Conservation (phyloP, 2,113 vertebrate species). For the Lichenostomus cassidix region DNA sequence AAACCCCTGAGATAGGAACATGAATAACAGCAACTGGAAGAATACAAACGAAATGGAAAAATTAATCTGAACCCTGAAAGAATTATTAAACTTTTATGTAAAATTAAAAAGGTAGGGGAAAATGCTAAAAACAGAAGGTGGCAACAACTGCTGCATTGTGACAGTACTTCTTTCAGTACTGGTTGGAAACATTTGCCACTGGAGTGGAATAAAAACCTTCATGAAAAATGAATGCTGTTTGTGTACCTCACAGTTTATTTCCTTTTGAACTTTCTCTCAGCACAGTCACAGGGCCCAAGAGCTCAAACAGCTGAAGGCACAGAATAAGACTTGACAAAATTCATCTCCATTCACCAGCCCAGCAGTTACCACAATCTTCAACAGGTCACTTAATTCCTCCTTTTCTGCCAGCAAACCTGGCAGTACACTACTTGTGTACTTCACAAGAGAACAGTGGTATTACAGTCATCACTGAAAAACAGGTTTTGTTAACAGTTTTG, state of each 20-base stretch:
- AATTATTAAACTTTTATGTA: background rate
- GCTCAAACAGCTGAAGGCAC: background rate
- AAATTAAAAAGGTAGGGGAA: background rate
- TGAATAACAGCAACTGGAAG: background rate
- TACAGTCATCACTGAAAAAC: background rate
- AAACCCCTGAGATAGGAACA: background rate
- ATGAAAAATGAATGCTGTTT: slow-evolving; percentile 45
- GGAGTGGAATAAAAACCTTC: slow-evolving; percentile 12
- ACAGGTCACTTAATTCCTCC: background rate
- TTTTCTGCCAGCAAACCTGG: background rate
- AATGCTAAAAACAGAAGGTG: background rate
- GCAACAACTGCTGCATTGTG: background rate
- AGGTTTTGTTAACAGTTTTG: background rate
- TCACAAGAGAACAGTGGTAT: background rate
- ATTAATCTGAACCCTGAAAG: background rate
- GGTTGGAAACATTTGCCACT: background rate
- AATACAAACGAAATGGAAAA: background rate
- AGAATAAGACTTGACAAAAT: background rate
- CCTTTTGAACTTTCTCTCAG: slow-evolving; percentile 10
- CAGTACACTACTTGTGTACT: background rate
- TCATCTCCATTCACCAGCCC: background rate
- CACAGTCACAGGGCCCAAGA: background rate
- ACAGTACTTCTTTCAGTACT: background rate
- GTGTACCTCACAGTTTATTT: background rate
- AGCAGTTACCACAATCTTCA: background rate